Base-by-base conservation (phyloP, 2,113 vertebrate genomes). In the Paramisgurnus dabryanus region DNA sequence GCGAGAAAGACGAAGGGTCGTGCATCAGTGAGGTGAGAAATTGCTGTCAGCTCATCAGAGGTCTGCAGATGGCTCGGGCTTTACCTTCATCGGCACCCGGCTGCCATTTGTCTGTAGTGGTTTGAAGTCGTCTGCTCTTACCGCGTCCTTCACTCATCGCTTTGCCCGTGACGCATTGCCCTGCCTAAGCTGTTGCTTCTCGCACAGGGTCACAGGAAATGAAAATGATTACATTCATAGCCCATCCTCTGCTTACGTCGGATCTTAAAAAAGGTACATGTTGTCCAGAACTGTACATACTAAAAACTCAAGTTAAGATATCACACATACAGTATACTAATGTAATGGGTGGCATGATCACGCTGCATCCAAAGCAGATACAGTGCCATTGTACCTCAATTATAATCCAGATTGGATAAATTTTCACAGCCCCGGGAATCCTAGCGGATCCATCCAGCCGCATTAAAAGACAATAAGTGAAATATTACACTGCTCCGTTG, bases 11-110 rank as follows among this genome's bases (percentile, higher is more conserved):
- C 8, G 8, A 43, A 76, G 68, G 22, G 82, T 80, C 73, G 82
- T 87, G 89, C 89, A 89, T 89, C 88, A 91, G 67, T 90, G 88
- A 88, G 88, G 87, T 90, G 90, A 91, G 82, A 89, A 92, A 92
- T 89, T 92, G 87, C 78, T 82, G 81, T 83, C 85, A 82, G 83
- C 73, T 83, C 53, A 76, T 84, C 72, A 81, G 84, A 86, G 87
- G 79, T 61, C 84, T 83, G 84, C 88, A 91, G 89, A 91, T 91
- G 88, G 89, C 84, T 75, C 40, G 27, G 78, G 85, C 81, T 87
- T 53, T 83, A 88, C 88, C 91, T 91, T 88, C 87, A 89, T 88
- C 88, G 78, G 77, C 77, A 83, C 73, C 63, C 69, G 69, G 61
- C 76, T 84, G 55, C 70, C 83, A 90, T 91, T 87, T 76, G 80